Percentiles rank a stretch among this genome's conserved stretches.
phyloP scores from a whole-genome alignment of 2,888 invertebrate genomes.

The Calameuta pallipes region DNA sequence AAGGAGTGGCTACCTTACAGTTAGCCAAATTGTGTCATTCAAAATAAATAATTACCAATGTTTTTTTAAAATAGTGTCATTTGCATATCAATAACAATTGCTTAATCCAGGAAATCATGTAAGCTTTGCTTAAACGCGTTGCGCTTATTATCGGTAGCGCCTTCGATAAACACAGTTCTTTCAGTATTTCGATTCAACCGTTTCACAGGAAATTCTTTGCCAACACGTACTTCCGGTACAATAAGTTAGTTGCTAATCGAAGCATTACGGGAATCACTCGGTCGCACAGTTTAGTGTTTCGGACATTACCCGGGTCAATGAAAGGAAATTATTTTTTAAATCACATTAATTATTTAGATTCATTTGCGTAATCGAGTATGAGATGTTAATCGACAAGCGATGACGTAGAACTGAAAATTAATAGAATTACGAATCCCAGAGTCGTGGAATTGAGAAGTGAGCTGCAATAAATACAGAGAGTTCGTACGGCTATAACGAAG shows the following conservation, averaged over 20 bases:
- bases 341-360: not conserved
- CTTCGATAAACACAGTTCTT: not conserved
- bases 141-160: not conserved
- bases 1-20: not conserved
- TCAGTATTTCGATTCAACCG: not conserved
- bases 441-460: not conserved
- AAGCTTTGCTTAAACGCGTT: not conserved
- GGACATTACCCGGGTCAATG: not conserved
- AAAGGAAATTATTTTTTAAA: not conserved
- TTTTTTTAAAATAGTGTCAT: not conserved
- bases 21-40: not conserved
- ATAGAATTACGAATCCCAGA: not conserved
- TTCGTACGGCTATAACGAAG: not conserved
- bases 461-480: not conserved
- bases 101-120: not conserved
- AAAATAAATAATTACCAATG: not conserved
- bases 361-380: not conserved
- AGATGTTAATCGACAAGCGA: not conserved
- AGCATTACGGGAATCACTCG: not conserved
- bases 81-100: not conserved
- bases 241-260: not conserved
- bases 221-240: not conserved
- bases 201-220: not conserved
- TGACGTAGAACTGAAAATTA: not conserved
- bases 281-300: not conserved